These are phyloP conservation scores for Selenia dentaria DNA, from an alignment of 2,888 invertebrate genomes.

Conservation along the genomic window DNA sequence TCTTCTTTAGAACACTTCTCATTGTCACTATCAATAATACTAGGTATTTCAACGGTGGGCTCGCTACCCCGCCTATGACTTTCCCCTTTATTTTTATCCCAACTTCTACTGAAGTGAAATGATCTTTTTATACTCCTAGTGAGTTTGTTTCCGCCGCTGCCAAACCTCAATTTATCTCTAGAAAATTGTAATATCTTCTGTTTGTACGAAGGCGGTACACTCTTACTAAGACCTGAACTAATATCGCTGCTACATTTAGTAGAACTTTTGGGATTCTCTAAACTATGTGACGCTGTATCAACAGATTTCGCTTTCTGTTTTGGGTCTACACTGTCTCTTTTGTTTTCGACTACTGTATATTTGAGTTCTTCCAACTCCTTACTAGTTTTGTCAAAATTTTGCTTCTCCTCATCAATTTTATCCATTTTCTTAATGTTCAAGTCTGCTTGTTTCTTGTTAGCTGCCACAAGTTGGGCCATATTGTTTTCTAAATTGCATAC, in stretches of 20 bases:
- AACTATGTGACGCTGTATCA: conserved; percentile 75
- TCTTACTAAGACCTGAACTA: conserved; percentile 74
- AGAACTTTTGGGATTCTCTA: conserved; percentile 74
- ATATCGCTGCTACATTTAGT: conserved; percentile 72
- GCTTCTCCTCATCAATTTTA: conserved; percentile 74
- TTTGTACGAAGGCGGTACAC: conserved; percentile 80
- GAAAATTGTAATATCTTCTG: conserved; percentile 80
- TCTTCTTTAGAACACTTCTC: conserved; percentile 70
- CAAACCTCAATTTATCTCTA: conserved; percentile 75
- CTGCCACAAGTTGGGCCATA: conserved; percentile 73
- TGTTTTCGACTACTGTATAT: conserved; percentile 30
- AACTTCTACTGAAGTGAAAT: conserved; percentile 75
- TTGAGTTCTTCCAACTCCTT: conserved; percentile 36
- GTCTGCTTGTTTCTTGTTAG: conserved; percentile 64
- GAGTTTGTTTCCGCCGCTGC: conserved; percentile 73
- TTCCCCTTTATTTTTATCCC: conserved; percentile 74
- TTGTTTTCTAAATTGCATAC: conserved; percentile 79
- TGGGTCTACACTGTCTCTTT: conserved; percentile 43
- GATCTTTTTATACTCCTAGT: conserved; percentile 79
- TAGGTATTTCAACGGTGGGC: conserved; percentile 65
- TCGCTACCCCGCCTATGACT: conserved; percentile 73
- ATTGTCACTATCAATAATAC: conserved; percentile 51
- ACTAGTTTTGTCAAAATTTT: conserved; percentile 44
- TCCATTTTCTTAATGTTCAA: conserved; percentile 66
- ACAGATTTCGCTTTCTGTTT: conserved; percentile 64